Evolutionary conservation across 2,888 invertebrate species (phyloP).

Genomic region (Chironomus tentans): DNA sequence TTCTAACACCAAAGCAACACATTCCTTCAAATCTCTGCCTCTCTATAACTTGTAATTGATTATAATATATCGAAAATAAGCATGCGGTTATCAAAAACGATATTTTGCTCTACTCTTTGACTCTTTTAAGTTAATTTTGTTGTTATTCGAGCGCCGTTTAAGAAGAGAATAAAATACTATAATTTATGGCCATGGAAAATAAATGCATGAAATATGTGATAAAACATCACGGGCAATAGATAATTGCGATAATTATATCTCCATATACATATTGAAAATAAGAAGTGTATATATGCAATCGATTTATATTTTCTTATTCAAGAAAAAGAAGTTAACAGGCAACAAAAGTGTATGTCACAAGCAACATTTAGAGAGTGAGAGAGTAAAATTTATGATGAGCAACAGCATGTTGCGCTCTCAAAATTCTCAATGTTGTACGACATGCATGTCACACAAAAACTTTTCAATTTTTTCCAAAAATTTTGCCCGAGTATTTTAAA

Average conservation of each 20-base stretch:
- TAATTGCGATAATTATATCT: conserved; percentile 10
- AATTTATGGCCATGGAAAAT: conserved; percentile 8
- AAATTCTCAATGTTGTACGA: conserved; percentile 4
- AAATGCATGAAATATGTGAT: conserved; percentile 6
- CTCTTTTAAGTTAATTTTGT: neutral
- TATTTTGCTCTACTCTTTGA: neutral
- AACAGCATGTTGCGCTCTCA: neutral
- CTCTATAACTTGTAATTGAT: neutral
- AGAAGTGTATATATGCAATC: neutral
- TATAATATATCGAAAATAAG: neutral
- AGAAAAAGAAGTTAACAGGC: neutral
- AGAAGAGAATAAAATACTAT: neutral
- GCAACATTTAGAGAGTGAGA: neutral
- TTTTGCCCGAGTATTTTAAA: neutral
- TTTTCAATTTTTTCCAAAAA: neutral
- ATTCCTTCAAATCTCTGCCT: neutral
- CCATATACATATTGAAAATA: neutral
- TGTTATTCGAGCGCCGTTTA: neutral
- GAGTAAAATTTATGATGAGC: neutral
- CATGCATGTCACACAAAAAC: conserved; percentile 12
- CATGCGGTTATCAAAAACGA: conserved; percentile 1
- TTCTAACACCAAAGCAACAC: conserved; percentile 3
- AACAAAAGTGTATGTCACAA: neutral
- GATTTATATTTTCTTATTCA: neutral
- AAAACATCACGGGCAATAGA: conserved; percentile 8